phyloP scores from a whole-genome alignment of 2,888 invertebrate genomes.

The Aporophyla nigra region DNA sequence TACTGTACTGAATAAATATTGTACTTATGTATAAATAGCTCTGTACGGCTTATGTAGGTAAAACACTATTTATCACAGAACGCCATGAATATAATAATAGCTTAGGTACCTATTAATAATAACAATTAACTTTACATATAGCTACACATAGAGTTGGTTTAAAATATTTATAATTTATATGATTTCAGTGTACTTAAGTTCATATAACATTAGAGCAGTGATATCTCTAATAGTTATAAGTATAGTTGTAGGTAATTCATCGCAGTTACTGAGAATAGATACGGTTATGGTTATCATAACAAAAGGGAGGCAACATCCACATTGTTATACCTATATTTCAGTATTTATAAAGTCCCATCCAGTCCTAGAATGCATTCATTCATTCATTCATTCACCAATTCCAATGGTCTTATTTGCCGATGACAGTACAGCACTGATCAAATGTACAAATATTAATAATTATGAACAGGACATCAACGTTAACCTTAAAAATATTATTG shows the following conservation, averaged over 20 bases:
- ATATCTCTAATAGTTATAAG: not conserved
- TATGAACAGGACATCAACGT: too few relatives aligned
- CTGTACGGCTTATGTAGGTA: not conserved
- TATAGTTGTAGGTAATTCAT: slow-evolving; percentile 8
- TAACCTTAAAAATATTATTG: too few relatives aligned
- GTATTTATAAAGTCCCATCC: not conserved
- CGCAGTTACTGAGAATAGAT: slow-evolving; percentile 9
- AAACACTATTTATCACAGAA: slow-evolving; percentile 21
- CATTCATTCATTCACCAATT: too few relatives aligned
- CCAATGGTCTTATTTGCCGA: too few relatives aligned
- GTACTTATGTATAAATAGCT: not conserved
- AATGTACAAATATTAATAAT: too few relatives aligned
- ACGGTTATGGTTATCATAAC: slow-evolving; percentile 25
- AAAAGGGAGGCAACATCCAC: not conserved
- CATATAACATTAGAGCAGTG: slow-evolving; percentile 22
- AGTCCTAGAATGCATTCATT: slow-evolving; percentile 1
- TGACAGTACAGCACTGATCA: too few relatives aligned
- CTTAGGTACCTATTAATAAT: not conserved
- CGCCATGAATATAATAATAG: not conserved
- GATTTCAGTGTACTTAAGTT: slow-evolving; percentile 18
- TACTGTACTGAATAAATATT: not conserved
- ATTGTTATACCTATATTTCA: not conserved
- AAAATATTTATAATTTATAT: slow-evolving; percentile 14
- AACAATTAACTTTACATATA: slow-evolving; percentile 22
- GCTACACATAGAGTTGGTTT: slow-evolving; percentile 12